Conservation (phyloP, 2,797 vertebrate genomes). For the Tadarida brasiliensis region DNA sequence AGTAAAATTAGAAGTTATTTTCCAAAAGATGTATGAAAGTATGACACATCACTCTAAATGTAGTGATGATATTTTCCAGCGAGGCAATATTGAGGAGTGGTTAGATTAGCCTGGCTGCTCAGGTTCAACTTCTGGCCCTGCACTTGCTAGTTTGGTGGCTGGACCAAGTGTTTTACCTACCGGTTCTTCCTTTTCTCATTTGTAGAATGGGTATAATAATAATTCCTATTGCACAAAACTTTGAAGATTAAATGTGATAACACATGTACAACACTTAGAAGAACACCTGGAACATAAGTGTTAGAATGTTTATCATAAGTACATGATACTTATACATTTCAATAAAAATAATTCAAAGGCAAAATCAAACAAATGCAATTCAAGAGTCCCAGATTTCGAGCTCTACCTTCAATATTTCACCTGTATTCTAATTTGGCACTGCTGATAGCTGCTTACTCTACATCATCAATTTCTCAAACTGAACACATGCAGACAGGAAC, state of each 20-base stretch:
- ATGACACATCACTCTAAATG: neutral
- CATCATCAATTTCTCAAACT: neutral
- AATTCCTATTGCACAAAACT: neutral
- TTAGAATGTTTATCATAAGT: constrained; percentile 2
- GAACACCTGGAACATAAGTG: neutral
- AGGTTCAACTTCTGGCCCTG: neutral
- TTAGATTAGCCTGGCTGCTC: neutral
- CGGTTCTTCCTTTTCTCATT: neutral
- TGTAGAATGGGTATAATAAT: neutral
- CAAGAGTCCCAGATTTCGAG: neutral
- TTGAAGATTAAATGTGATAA: constrained; percentile 10
- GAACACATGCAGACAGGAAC: neutral
- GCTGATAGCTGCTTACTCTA: neutral
- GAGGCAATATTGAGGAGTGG: neutral
- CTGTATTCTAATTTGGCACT: neutral
- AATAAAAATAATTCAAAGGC: neutral
- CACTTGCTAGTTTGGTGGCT: too few relatives aligned
- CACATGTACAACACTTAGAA: neutral
- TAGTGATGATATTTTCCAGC: neutral
- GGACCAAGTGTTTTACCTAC: neutral
- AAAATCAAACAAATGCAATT: neutral
- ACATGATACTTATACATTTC: neutral
- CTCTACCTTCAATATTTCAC: neutral
- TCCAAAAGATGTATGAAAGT: neutral
- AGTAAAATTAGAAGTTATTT: neutral